Evolutionary conservation across 2,113 vertebrate genomes (phyloP).

Genomic region (Psephotus haematonotus): DNA sequence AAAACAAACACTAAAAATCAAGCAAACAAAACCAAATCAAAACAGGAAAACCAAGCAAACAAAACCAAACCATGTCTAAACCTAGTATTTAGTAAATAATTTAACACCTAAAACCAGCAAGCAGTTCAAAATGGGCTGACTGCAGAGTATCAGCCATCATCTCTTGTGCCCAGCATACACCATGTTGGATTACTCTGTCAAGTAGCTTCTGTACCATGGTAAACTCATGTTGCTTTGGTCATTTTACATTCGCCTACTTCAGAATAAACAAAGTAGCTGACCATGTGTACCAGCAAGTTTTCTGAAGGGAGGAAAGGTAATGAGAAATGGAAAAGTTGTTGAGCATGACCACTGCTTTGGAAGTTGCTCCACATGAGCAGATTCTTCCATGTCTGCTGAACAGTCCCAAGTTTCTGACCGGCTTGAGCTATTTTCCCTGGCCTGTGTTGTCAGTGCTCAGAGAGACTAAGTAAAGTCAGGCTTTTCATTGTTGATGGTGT

Average conservation of each 20-base stretch:
- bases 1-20: not conserved
- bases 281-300: not conserved
- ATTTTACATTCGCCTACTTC: not conserved
- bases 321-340: not conserved
- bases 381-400: not conserved
- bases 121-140: not conserved
- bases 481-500: not conserved
- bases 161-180: not conserved
- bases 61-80: not conserved
- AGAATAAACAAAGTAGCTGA: not conserved
- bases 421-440: not conserved
- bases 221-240: not conserved
- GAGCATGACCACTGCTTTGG: not conserved
- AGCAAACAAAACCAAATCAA: not conserved
- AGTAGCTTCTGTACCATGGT: not conserved
- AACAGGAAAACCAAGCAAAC: not conserved
- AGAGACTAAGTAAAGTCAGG: not conserved
- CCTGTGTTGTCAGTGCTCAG: not conserved
- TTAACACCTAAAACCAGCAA: not conserved
- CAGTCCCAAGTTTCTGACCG: not conserved
- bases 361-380: not conserved
- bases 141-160: not conserved
- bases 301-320: not conserved
- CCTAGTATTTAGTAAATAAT: not conserved
- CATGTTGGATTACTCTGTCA: not conserved